phyloP scores from a whole-genome alignment of 2,113 vertebrate genomes.

The Apodemus speciosus region DNA sequence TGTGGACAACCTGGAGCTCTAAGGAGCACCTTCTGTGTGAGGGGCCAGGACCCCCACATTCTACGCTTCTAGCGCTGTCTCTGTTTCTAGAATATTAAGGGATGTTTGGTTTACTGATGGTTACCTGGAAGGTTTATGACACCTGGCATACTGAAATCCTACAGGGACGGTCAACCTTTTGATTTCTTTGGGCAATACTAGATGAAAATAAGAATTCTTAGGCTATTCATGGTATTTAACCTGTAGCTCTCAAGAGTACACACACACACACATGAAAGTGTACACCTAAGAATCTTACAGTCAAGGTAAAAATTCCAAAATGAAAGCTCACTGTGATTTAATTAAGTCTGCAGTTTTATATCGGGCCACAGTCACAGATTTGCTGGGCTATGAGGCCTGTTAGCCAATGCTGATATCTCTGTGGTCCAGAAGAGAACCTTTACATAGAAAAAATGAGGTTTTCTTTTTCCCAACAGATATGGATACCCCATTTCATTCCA shows the following conservation, averaged over 20 bases:
- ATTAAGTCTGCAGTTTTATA: not conserved
- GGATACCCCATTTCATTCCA: not conserved
- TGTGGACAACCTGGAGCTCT: not conserved
- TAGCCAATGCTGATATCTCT: not conserved
- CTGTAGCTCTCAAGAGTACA: not conserved
- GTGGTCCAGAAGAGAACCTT: slow-evolving; percentile 30
- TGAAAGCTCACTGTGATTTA: not conserved
- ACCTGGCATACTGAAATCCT: not conserved
- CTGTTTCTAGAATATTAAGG: not conserved
- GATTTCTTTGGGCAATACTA: not conserved
- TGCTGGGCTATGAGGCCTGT: not conserved
- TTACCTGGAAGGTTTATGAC: not conserved
- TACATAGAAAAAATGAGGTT: not conserved
- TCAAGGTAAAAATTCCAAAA: not conserved
- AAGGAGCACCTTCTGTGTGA: not conserved
- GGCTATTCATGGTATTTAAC: too few relatives aligned
- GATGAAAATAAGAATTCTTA: not conserved
- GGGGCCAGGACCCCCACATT: not conserved
- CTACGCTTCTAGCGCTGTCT: rapidly evolving
- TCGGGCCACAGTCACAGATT: not conserved
- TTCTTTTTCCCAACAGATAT: not conserved
- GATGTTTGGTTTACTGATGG: not conserved
- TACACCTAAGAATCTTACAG: not conserved
- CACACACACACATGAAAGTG: too few relatives aligned
- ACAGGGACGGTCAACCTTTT: not conserved